Evolutionary conservation across 2,888 invertebrate species (phyloP), one percentile per base, ranked within the genome.

Genomic region (Noctua pronuba): DNA sequence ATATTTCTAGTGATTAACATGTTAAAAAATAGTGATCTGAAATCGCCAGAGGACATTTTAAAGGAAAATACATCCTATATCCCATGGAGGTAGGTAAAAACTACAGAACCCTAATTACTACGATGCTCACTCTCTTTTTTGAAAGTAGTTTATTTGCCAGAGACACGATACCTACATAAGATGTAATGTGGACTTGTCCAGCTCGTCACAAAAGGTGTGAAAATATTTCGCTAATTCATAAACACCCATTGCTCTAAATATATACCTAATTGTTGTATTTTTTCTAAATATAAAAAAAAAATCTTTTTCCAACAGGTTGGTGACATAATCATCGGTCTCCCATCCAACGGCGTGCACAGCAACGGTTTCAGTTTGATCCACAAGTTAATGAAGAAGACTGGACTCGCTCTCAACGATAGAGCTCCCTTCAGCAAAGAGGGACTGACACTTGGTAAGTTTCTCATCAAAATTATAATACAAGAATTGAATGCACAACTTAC

Each of bases 351-450:
- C 8, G 97, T 99, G 10, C 99, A 99, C 94, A 99, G 99, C 93
- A 99, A 99, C 94, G 99, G 99, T 0, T 99, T 99, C 95, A 99
- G 99, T 94, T 96, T 99, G 78, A 98, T 99, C 2, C 97, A 99
- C 88, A 98, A 98, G 90, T 97, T 99, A 55, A 97, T 99, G 93
- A 98, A 98, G 91, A 97, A 97, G 71, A 95, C 97, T 0, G 97
- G 98, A 1, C 97, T 98, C 46, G 96, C 97, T 0, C 98, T 98
- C 74, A 93, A 95, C 2, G 98, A 98, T 90, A 94, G 95, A 75
- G 98, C 98, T 6, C 98, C 98, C 0, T 98, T 99, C 93, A 97
- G 98, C 94, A 91, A 96, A 74, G 95, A 96, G 16, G 97, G 97
- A 64, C 97, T 97, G 84, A 98, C 98, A 0, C 97, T 99, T 79